These are phyloP conservation scores for Synanthedon formicaeformis DNA, from an alignment of 2,888 invertebrate species.

Conservation along the genomic window DNA sequence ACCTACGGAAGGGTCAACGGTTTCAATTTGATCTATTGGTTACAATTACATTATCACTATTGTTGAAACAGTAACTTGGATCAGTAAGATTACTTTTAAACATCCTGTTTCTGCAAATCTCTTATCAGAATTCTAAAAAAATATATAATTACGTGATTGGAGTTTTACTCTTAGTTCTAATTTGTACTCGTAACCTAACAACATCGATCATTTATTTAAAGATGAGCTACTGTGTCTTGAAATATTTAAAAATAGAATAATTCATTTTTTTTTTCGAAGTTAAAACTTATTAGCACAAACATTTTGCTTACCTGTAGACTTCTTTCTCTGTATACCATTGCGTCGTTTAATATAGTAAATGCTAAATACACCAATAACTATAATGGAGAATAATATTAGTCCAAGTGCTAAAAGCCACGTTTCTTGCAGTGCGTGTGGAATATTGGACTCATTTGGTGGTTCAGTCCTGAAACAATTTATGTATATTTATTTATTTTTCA, in stretches of 20 bases:
- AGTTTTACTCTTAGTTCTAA: too few relatives aligned
- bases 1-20: constrained; percentile 50
- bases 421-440: constrained; percentile 55
- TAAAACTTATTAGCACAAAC: too few relatives aligned
- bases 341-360: constrained; percentile 56
- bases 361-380: constrained; percentile 52
- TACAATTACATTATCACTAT: background rate
- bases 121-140: too few relatives aligned
- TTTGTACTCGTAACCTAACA: too few relatives aligned
- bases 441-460: constrained; percentile 56
- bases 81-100: background rate
- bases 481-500: too few relatives aligned
- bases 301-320: constrained; percentile 43
- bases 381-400: constrained; percentile 48
- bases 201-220: too few relatives aligned
- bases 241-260: too few relatives aligned
- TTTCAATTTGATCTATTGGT: constrained; percentile 33
- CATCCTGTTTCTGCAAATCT: background rate
- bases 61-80: too few relatives aligned
- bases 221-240: too few relatives aligned
- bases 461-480: constrained; percentile 37
- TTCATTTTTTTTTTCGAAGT: too few relatives aligned
- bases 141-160: too few relatives aligned
- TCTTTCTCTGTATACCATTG: constrained; percentile 54
- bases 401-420: constrained; percentile 59